Conservation (phyloP, 1,140 invertebrate genomes). For the Globodera ellingtonae region DNA sequence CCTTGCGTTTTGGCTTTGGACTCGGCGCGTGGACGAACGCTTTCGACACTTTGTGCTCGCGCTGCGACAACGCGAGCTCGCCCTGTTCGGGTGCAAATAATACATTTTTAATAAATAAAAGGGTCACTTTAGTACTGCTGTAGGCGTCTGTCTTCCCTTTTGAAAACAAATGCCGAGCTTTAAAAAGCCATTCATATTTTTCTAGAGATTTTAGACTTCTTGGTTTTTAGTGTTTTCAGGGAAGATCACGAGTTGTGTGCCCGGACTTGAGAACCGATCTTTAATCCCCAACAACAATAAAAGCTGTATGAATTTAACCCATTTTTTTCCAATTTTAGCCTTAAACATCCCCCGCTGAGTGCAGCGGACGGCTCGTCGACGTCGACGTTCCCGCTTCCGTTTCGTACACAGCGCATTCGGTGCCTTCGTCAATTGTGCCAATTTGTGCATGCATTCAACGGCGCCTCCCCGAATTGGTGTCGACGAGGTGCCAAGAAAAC, state of each 20-base stretch:
- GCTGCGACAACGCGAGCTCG: conserved; percentile 25
- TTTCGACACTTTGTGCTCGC: conserved; percentile 5
- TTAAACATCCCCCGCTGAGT: background rate
- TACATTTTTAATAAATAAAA: too few species aligned
- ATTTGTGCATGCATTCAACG: conserved; percentile 2
- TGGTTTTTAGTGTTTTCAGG: too few species aligned
- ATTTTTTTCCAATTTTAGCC: background rate
- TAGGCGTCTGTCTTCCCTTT: too few species aligned
- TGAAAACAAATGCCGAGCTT: too few species aligned
- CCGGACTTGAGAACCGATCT: too few species aligned
- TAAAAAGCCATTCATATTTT: too few species aligned
- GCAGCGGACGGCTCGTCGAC: too few species aligned
- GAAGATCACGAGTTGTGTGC: too few species aligned
- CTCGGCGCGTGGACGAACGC: background rate
- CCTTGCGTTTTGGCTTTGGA: background rate
- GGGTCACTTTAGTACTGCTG: background rate
- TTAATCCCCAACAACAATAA: too few species aligned
- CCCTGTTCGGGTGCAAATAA: conserved; percentile 19
- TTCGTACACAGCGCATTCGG: background rate
- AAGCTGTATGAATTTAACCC: too few species aligned
- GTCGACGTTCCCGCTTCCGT: background rate
- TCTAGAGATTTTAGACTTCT: too few species aligned
- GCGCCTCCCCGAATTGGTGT: background rate
- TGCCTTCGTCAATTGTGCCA: conserved; percentile 7
- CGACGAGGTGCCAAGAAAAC: background rate